Conservation (phyloP, 64 coral and sea anemone species). For the Porites lutea region DNA sequence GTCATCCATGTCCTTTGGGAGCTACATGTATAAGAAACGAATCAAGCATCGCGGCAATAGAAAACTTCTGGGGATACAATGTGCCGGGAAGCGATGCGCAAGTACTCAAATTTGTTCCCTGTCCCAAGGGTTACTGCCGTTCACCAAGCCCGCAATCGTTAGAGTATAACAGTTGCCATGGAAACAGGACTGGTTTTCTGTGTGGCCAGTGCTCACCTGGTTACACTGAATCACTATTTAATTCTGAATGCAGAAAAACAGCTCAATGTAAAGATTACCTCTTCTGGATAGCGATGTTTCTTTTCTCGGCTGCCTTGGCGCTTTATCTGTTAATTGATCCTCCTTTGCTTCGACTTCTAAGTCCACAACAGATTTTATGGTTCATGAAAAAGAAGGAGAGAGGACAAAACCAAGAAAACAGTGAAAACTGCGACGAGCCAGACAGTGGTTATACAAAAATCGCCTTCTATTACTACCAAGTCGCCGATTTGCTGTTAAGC, state of each 20-base stretch:
- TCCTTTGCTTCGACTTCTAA: too few species aligned
- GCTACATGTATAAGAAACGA: conserved; percentile 42
- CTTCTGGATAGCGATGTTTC: too few species aligned
- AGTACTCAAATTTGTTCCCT: conserved; percentile 37
- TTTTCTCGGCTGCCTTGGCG: too few species aligned
- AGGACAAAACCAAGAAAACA: neutral
- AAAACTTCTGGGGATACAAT: conserved; percentile 74
- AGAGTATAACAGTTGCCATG: too few species aligned
- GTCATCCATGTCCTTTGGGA: conserved; percentile 69
- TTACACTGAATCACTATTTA: conserved; percentile 62
- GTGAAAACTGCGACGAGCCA: neutral
- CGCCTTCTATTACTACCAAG: conserved; percentile 49
- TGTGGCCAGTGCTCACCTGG: conserved; percentile 62
- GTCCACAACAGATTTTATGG: too few species aligned
- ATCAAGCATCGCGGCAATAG: conserved; percentile 32
- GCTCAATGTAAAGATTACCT: too few species aligned
- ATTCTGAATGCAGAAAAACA: conserved; percentile 9
- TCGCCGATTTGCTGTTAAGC: conserved; percentile 53
- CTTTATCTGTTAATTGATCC: too few species aligned
- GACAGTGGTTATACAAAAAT: too few species aligned
- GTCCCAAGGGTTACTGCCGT: conserved; percentile 67
- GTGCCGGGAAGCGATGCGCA: neutral
- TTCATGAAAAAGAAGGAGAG: neutral
- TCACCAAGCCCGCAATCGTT: neutral
- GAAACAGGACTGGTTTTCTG: too few species aligned